Conservation (phyloP, 1,140 invertebrate species). For the Drosophila pallidifrons region DNA sequence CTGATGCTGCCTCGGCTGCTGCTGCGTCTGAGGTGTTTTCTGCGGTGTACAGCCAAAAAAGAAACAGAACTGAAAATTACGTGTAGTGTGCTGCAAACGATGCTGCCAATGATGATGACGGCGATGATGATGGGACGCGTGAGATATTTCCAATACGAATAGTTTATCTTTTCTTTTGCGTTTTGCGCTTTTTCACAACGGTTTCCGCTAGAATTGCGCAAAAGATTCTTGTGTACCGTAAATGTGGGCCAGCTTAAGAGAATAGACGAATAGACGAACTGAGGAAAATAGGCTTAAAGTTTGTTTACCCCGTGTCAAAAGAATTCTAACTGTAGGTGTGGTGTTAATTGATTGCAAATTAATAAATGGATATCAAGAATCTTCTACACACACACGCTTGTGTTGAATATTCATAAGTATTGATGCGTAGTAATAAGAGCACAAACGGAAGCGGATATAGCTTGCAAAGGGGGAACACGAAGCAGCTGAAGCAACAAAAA, state of each 20-base stretch:
- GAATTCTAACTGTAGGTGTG: constrained; percentile 11
- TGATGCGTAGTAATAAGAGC: neutral
- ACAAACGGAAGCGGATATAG: neutral
- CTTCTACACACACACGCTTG: neutral
- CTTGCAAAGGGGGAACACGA: neutral
- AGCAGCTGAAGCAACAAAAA: constrained; percentile 1
- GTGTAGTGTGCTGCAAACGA: constrained; percentile 53
- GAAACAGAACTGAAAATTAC: constrained; percentile 53
- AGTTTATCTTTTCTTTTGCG: constrained; percentile 24
- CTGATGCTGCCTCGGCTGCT: constrained; percentile 53
- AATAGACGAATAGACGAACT: constrained; percentile 3
- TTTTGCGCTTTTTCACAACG: constrained; percentile 14
- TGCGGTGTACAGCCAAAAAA: constrained; percentile 40
- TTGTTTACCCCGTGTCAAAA: constrained; percentile 60
- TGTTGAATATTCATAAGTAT: neutral
- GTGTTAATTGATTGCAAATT: neutral
- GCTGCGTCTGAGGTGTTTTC: constrained; percentile 8
- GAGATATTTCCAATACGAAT: constrained; percentile 78
- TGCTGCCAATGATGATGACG: too few species aligned
- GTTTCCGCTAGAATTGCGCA: constrained; percentile 72
- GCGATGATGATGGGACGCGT: constrained; percentile 61
- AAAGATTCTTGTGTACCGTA: constrained; percentile 60
- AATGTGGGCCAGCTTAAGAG: constrained; percentile 67
- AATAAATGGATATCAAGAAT: neutral
- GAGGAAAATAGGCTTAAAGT: constrained; percentile 43